Percentiles rank a stretch among this genome's conserved stretches.
Conservation (phyloP, 2,797 vertebrate species). For the Oreortyx pictus region DNA sequence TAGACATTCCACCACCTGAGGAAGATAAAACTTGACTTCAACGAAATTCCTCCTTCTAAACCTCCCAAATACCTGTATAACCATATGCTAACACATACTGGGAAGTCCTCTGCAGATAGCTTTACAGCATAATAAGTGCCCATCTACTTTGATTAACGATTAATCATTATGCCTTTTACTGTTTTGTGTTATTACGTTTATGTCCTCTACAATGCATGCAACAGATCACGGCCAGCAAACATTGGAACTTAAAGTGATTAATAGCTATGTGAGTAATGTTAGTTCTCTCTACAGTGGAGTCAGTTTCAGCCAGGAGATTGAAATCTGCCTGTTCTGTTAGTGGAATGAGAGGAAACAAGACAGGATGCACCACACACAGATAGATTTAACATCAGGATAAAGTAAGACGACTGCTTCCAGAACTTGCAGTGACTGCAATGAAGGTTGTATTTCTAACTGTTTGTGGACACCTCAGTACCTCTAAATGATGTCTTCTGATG, state of each 20-base stretch:
- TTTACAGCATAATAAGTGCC: not conserved
- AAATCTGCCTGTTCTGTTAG: not conserved
- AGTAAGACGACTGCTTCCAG: not conserved
- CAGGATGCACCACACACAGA: not conserved
- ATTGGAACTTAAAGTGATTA: not conserved
- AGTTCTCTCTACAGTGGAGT: not conserved
- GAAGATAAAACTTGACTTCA: not conserved
- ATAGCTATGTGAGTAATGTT: not conserved
- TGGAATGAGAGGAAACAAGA: not conserved
- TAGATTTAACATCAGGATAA: not conserved
- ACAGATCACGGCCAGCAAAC: not conserved
- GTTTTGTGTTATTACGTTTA: not conserved
- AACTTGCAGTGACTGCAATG: not conserved
- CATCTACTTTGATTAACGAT: not conserved
- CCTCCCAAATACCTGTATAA: not conserved
- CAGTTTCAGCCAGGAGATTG: not conserved
- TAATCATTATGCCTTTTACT: not conserved
- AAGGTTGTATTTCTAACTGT: not conserved
- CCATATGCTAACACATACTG: not conserved
- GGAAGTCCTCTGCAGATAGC: not conserved
- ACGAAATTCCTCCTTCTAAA: not conserved
- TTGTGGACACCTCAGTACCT: constrained; percentile 30
- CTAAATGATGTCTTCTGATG: not conserved
- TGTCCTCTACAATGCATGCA: not conserved
- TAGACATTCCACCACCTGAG: not conserved